Evolutionary conservation across 2,797 vertebrate species (phyloP).

Genomic region (Taenioides sp.): DNA sequence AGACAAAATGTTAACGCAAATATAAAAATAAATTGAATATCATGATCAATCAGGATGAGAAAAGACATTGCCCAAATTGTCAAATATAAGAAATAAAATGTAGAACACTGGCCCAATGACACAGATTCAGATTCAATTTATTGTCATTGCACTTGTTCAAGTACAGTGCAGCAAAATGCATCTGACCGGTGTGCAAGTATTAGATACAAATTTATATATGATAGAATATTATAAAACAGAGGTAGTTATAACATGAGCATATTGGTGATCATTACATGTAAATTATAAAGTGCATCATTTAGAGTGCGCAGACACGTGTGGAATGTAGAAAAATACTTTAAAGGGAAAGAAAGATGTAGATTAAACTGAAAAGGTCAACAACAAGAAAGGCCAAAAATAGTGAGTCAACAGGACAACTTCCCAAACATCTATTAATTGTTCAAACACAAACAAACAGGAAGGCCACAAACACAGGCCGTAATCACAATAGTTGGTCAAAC

Average conservation of each 20-base stretch:
- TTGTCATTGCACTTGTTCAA: too few species aligned
- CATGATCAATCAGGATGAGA: too few species aligned
- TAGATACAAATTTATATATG: too few species aligned
- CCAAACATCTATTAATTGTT: constrained; percentile 46
- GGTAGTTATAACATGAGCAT: too few species aligned
- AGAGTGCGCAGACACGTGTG: background rate
- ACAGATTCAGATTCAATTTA: background rate
- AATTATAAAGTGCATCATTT: too few species aligned
- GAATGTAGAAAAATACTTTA: background rate
- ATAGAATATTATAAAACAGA: too few species aligned
- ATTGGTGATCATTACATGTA: too few species aligned
- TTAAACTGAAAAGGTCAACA: background rate
- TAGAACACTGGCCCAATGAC: background rate
- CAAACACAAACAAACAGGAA: constrained; percentile 52
- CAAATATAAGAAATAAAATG: background rate
- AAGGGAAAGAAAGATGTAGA: background rate
- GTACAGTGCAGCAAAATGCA: too few species aligned
- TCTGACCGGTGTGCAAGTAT: too few species aligned
- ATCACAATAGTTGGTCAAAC: constrained; percentile 47
- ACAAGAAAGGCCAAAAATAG: background rate
- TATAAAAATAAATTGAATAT: too few species aligned
- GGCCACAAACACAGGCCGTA: constrained; percentile 67
- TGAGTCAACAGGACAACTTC: constrained; percentile 63
- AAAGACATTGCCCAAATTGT: too few species aligned
- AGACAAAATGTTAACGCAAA: too few species aligned